Evolutionary conservation across 2,113 vertebrate species (phyloP).

Genomic region (Malurus alboscapulatus): DNA sequence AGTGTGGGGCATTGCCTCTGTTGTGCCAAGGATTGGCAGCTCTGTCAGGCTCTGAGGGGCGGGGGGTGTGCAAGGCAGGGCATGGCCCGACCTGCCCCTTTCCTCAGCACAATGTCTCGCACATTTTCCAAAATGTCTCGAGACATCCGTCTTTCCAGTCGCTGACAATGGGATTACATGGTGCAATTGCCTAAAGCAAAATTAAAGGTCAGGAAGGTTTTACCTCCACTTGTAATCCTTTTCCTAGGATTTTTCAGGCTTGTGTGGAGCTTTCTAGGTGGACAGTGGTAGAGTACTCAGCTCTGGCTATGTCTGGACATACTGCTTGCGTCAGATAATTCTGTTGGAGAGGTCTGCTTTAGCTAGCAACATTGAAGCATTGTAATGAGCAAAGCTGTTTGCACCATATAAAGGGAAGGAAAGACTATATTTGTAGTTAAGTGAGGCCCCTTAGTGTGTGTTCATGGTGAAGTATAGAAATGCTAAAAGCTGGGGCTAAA

Average conservation of each 20-base stretch:
- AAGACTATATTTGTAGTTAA: neutral
- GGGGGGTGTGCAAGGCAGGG: neutral
- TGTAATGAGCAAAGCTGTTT: neutral
- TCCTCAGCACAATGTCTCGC: too few species aligned
- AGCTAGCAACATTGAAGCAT: neutral
- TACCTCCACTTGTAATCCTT: neutral
- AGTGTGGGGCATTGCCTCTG: neutral
- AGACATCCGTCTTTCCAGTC: neutral
- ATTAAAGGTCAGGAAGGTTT: neutral
- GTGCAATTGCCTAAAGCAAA: neutral
- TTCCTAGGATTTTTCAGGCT: neutral
- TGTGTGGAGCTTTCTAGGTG: neutral
- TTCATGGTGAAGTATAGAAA: neutral
- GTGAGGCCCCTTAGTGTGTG: neutral
- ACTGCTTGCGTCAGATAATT: neutral
- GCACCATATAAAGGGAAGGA: neutral
- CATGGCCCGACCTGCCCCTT: neutral
- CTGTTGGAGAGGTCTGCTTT: neutral
- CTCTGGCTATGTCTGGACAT: neutral
- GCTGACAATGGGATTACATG: neutral
- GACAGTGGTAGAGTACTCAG: neutral
- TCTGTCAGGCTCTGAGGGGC: neutral
- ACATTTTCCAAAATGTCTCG: rapidly evolving
- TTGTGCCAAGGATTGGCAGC: neutral
- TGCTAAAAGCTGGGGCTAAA: neutral